These are phyloP conservation scores for Salticus scenicus DNA, from an alignment of 2,888 invertebrate genomes.

Conservation along the genomic window DNA sequence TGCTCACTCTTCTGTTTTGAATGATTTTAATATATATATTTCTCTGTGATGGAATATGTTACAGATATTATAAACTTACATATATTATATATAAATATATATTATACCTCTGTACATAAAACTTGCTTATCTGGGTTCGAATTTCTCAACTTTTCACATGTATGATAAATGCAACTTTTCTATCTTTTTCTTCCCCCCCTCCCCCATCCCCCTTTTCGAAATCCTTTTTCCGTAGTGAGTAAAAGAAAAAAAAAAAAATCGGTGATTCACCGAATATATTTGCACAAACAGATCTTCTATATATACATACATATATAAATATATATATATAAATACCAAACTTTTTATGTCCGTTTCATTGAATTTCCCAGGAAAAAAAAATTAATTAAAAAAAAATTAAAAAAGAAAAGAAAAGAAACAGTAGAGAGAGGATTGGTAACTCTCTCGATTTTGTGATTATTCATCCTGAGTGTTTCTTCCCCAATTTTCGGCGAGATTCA, in stretches of 20 bases:
- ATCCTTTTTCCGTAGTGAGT: slow-evolving; percentile 42
- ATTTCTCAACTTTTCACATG: slow-evolving; percentile 63
- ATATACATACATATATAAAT: not conserved
- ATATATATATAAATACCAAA: slow-evolving; percentile 48
- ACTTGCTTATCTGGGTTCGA: slow-evolving; percentile 38
- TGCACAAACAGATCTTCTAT: slow-evolving; percentile 65
- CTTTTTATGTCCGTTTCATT: slow-evolving; percentile 61
- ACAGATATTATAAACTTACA: slow-evolving; percentile 67
- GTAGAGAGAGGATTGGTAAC: not conserved
- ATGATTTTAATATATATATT: slow-evolving; percentile 60
- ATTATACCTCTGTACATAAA: slow-evolving; percentile 61
- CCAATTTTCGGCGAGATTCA: slow-evolving; percentile 20
- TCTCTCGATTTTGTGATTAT: slow-evolving; percentile 58
- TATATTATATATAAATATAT: slow-evolving; percentile 65
- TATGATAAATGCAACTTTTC: slow-evolving; percentile 61
- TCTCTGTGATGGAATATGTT: slow-evolving; percentile 68
- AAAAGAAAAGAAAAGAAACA: not conserved
- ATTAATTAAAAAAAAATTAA: not conserved
- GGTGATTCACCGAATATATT: slow-evolving; percentile 55
- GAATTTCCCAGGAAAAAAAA: slow-evolving; percentile 32
- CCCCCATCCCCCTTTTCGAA: slow-evolving; percentile 41
- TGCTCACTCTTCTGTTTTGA: slow-evolving; percentile 45
- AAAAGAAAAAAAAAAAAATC: slow-evolving; percentile 17
- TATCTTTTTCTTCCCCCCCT: slow-evolving; percentile 34
- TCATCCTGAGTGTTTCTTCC: slow-evolving; percentile 64